Evolutionary conservation across 1,140 invertebrate species (phyloP), one percentile per base, ranked within the genome.

Genomic region (Lordiphosa stackelbergi): DNA sequence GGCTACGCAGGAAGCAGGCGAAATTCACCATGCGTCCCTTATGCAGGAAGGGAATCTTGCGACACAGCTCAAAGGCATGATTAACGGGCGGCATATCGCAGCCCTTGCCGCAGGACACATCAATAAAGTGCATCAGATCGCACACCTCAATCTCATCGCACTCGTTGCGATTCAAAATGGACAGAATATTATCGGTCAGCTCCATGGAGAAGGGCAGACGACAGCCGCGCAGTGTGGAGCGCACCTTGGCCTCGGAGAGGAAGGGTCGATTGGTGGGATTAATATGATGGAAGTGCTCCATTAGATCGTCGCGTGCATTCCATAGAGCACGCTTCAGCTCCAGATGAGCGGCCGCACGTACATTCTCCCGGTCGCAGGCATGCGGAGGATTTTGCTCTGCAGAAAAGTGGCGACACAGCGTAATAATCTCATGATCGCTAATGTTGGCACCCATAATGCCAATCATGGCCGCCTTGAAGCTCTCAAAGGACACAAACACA

Each of bases 351-450:
- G 93, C 78, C 0, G 90, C 89, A 37, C 89, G 89, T 3, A 88
- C 71, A 88, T 73, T 69, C 66, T 77, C 81, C 62, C 55, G 57
- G 66, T 79, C 68, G 83, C 69, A 79, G 31, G 52, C 13, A 89
- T 88, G 53, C 74, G 87, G 31, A 52, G 88, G 81, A 34, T 64
- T 88, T 88, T 56, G 89, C 86, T 53, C 90, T 71, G 49, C 85
- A 51, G 16, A 88, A 72, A 93, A 95, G 62, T 90, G 88, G 59
- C 94, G 89, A 2, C 92, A 91, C 2, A 95, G 81, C 1, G 93
- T 93, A 2, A 95, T 89, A 61, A 94, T 93, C 89, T 95, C 94
- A 35, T 95, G 94, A 66, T 95, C 93, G 0, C 91, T 92, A 74
- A 95, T 93, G 40, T 90, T 88, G 11, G 92, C 90, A 10, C 90